These are phyloP conservation scores for Lates calcarifer DNA, from an alignment of 2,113 vertebrate species.

Conservation along the genomic window DNA sequence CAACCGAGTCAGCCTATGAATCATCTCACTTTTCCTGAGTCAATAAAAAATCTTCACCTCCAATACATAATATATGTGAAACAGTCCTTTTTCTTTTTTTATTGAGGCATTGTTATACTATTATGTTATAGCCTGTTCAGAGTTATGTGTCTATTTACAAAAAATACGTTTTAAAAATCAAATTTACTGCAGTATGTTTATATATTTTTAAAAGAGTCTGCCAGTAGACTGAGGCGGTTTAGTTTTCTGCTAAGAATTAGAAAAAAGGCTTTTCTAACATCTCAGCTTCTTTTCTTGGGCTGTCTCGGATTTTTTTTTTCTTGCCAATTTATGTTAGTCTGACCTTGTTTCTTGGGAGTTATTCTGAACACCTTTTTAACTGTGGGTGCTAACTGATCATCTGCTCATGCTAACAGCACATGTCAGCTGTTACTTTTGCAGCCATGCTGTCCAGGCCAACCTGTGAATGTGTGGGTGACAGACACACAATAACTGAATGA, in stretches of 20 bases:
- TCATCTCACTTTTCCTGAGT: conserved; percentile 71
- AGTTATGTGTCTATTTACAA: background rate
- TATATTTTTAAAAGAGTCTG: background rate
- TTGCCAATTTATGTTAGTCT: background rate
- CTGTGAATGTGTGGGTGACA: conserved; percentile 58
- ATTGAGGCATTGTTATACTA: conserved; percentile 4
- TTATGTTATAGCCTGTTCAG: conserved; percentile 1
- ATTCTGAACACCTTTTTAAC: background rate
- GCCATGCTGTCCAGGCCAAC: conserved; percentile 8
- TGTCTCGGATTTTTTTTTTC: background rate
- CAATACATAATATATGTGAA: conserved; percentile 48
- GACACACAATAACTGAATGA: conserved; percentile 64
- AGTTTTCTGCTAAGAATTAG: background rate
- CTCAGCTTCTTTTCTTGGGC: background rate
- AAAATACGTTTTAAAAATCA: background rate
- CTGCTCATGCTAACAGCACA: conserved; percentile 27
- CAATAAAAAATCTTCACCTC: conserved; percentile 59
- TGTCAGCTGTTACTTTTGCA: conserved; percentile 42
- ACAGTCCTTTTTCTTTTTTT: conserved; percentile 2
- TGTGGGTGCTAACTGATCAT: conserved; percentile 13
- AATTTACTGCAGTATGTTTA: background rate
- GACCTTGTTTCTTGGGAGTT: background rate
- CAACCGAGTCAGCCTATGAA: conserved; percentile 66
- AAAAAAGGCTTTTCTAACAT: background rate
- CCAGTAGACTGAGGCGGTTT: background rate